Percentiles rank a stretch among this genome's conserved stretches.
These are phyloP conservation scores for Drosophila equinoxialis DNA, from an alignment of 1,140 invertebrate species.

Conservation along the genomic window DNA sequence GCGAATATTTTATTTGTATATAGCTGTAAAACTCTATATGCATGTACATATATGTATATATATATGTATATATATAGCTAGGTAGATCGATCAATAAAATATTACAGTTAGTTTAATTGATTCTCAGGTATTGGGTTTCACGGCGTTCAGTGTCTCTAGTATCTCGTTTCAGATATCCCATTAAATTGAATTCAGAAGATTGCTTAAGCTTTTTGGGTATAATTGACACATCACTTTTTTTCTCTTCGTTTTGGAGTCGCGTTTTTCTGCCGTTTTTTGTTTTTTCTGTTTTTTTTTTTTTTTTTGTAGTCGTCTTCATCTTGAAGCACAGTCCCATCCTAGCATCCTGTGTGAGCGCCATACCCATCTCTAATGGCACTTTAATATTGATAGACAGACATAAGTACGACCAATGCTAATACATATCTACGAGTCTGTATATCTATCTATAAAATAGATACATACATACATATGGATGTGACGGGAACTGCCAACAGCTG, in stretches of 20 bases:
- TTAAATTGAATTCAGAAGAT: constrained; percentile 19
- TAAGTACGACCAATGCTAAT: constrained; percentile 11
- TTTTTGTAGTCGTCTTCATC: neutral
- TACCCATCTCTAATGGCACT: constrained; percentile 48
- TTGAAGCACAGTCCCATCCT: neutral
- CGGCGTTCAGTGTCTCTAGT: neutral
- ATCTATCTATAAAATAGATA: neutral
- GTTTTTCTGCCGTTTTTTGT: neutral
- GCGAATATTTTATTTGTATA: neutral
- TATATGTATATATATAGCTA: neutral
- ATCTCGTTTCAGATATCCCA: constrained; percentile 15
- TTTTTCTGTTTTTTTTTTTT: neutral
- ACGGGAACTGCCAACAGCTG: constrained; percentile 64
- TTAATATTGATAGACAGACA: constrained; percentile 60
- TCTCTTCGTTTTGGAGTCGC: neutral
- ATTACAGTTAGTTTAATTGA: constrained; percentile 15
- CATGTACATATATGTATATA: neutral
- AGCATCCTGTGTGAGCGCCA: neutral
- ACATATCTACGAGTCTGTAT: constrained; percentile 12
- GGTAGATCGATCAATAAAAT: constrained; percentile 7
- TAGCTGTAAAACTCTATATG: neutral
- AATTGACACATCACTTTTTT: constrained; percentile 41
- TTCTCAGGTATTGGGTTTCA: constrained; percentile 5
- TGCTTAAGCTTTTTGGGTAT: constrained; percentile 21
- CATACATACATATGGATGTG: constrained; percentile 18